phyloP scores from a whole-genome alignment of 2,888 invertebrate genomes.

The Drosophila yooni region DNA sequence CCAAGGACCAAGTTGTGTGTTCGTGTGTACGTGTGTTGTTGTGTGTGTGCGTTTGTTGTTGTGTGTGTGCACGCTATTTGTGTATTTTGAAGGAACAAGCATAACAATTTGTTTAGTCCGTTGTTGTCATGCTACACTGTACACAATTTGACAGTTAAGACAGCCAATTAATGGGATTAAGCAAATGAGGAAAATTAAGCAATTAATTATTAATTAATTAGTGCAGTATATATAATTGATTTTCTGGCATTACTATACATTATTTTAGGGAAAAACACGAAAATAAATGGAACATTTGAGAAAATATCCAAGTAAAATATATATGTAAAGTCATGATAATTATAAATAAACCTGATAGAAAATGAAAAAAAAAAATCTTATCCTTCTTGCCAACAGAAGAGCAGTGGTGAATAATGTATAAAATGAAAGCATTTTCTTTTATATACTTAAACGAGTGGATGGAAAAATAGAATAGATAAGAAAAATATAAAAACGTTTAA shows the following conservation, averaged over 20 bases:
- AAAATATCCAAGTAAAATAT: not conserved
- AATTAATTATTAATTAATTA: not conserved
- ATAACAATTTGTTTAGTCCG: constrained; percentile 55
- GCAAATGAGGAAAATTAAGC: not conserved
- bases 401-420: not conserved
- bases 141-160: constrained; percentile 16
- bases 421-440: not conserved
- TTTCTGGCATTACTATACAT: not conserved
- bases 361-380: not conserved
- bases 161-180: constrained; percentile 8
- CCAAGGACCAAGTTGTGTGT: constrained; percentile 9
- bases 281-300: not conserved
- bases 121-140: constrained; percentile 34
- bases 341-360: not conserved
- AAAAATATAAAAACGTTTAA: too few relatives aligned
- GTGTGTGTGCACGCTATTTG: constrained; percentile 27
- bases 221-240: not conserved
- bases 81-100: constrained; percentile 47
- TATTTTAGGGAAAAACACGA: too few relatives aligned
- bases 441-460: not conserved
- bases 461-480: not conserved
- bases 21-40: constrained; percentile 4
- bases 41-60: constrained; percentile 16
- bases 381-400: not conserved
- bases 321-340: not conserved